These are phyloP conservation scores for Caenorhabditis drosophilae DNA, from an alignment of 2,888 invertebrate genomes.

Conservation along the genomic window DNA sequence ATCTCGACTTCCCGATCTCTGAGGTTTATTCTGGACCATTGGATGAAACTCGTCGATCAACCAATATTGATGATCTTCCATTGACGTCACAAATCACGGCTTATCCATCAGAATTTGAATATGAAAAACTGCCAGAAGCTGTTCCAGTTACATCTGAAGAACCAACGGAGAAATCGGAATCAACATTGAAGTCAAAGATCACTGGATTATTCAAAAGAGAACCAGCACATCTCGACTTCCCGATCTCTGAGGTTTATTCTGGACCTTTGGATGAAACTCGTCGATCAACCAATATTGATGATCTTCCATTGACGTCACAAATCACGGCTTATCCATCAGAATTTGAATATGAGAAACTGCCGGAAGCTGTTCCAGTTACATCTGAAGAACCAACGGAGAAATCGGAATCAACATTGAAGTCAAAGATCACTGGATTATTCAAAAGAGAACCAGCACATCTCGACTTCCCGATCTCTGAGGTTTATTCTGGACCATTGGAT, in stretches of 20 bases:
- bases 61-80: constrained; percentile 13
- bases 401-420: constrained; percentile 11
- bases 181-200: constrained; percentile 13
- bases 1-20: constrained; percentile 43
- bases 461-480: constrained; percentile 44
- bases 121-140: constrained; percentile 17
- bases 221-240: constrained; percentile 45
- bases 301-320: constrained; percentile 21
- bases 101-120: constrained; percentile 17
- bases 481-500: constrained; percentile 42
- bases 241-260: constrained; percentile 37
- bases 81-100: constrained; percentile 6
- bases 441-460: constrained; percentile 38
- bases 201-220: constrained; percentile 24
- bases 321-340: constrained; percentile 34
- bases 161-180: constrained; percentile 16
- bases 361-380: constrained; percentile 6
- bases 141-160: constrained; percentile 20
- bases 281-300: constrained; percentile 22
- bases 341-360: constrained; percentile 12
- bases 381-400: constrained; percentile 13
- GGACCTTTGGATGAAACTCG: constrained; percentile 40
- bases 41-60: constrained; percentile 27
- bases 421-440: constrained; percentile 24
- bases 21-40: constrained; percentile 41